phyloP scores from a whole-genome alignment of 2,888 invertebrate genomes.

The Drosophila birchii region DNA sequence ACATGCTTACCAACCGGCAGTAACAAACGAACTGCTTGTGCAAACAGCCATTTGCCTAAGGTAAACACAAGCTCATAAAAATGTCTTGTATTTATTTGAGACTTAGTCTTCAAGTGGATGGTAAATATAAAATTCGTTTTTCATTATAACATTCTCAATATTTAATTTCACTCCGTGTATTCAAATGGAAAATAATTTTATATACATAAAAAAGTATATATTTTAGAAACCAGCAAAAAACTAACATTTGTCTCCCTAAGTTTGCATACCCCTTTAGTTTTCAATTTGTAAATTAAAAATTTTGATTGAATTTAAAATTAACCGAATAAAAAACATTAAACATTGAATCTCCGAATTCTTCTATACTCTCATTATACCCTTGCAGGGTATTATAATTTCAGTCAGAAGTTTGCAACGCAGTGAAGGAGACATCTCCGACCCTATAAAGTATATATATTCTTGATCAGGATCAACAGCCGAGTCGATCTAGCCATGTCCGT shows the following conservation, averaged over 20 bases:
- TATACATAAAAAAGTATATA: not conserved
- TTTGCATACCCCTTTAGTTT: not conserved
- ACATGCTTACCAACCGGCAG: conserved; percentile 27
- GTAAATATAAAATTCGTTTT: conserved; percentile 44
- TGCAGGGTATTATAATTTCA: no score
- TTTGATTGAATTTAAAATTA: not conserved
- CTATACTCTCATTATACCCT: no score
- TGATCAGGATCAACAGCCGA: no score
- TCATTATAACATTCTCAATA: conserved; percentile 34
- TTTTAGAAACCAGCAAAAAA: not conserved
- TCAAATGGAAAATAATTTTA: not conserved
- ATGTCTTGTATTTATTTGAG: conserved; percentile 41
- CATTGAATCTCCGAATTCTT: no score
- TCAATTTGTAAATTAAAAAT: not conserved
- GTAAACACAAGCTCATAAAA: conserved; percentile 26
- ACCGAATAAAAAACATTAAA: no score
- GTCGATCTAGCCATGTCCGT: no score
- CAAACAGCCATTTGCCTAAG: conserved; percentile 34
- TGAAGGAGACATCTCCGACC: no score
- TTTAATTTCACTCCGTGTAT: conserved; percentile 23
- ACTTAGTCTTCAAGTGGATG: conserved; percentile 32
- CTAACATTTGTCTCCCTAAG: not conserved
- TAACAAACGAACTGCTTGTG: conserved; percentile 25
- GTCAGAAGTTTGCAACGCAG: no score
- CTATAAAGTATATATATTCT: no score